phyloP scores from a whole-genome alignment of 2,888 invertebrate genomes.

The Crematogaster levior region DNA sequence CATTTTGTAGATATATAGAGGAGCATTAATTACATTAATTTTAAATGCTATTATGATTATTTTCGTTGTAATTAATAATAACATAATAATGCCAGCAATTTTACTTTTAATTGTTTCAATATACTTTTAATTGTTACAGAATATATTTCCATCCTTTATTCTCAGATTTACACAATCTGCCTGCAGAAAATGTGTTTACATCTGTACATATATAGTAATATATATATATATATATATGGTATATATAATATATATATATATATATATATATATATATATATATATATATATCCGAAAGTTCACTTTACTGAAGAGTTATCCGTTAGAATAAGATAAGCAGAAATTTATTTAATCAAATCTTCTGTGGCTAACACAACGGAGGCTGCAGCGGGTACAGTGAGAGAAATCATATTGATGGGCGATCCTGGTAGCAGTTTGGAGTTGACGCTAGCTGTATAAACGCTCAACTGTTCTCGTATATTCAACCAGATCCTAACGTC shows the following conservation, averaged over 20 bases:
- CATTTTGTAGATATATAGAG: background rate
- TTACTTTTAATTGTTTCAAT: background rate
- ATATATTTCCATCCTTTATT: background rate
- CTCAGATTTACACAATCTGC: background rate
- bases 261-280: too few species aligned
- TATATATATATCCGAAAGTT: background rate
- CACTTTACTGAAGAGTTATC: background rate
- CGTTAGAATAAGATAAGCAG: background rate
- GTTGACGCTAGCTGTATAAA: constrained; percentile 72
- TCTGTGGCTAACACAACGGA: constrained; percentile 66
- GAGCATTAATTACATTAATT: background rate
- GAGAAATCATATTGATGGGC: constrained; percentile 44
- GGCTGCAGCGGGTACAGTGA: constrained; percentile 73
- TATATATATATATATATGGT: too few species aligned
- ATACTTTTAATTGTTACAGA: too few species aligned
- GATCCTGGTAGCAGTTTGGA: constrained; percentile 63
- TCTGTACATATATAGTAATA: too few species aligned
- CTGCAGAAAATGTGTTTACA: background rate
- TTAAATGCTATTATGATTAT: background rate
- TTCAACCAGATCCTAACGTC: constrained; percentile 74
- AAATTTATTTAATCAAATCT: constrained; percentile 24
- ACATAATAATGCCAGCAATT: background rate
- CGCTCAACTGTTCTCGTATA: constrained; percentile 69
- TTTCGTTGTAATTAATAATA: background rate
- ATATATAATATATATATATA: too few species aligned